These are phyloP conservation scores for Melangyna quadrimaculata DNA, from an alignment of 2,888 invertebrate species.

Conservation along the genomic window DNA sequence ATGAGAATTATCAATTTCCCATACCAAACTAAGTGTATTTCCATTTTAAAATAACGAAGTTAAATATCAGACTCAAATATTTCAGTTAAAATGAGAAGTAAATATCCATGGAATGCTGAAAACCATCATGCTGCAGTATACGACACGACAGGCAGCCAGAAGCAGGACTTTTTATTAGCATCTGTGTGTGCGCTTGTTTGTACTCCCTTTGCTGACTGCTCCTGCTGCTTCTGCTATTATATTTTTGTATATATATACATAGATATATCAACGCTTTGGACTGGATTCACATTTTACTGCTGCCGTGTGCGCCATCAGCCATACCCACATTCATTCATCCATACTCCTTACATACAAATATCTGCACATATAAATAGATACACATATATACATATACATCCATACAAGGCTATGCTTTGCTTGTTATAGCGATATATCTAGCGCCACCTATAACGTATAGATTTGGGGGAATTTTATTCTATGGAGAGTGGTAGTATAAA, in stretches of 20 bases:
- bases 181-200: constrained; percentile 67
- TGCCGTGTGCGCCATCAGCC: constrained; percentile 71
- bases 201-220: constrained; percentile 55
- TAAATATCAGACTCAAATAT: neutral
- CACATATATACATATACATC: neutral
- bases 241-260: constrained; percentile 13
- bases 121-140: constrained; percentile 66
- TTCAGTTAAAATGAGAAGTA: constrained; percentile 35
- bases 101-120: constrained; percentile 28
- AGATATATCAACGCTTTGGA: constrained; percentile 43
- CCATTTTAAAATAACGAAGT: neutral
- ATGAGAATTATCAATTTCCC: too few relatives aligned
- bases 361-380: constrained; percentile 4
- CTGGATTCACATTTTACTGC: constrained; percentile 68
- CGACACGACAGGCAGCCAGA: constrained; percentile 41
- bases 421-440: constrained; percentile 44
- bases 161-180: constrained; percentile 62
- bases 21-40: too few relatives aligned
- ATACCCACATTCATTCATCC: constrained; percentile 73
- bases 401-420: constrained; percentile 3
- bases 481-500: constrained; percentile 73
- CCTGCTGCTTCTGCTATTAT: constrained; percentile 26
- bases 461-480: constrained; percentile 71
- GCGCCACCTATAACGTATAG: constrained; percentile 55
- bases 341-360: constrained; percentile 54